Evolutionary conservation across 2,113 vertebrate species (phyloP), one percentile per base, ranked within the genome.

Genomic region (Pogona vitticeps): DNA sequence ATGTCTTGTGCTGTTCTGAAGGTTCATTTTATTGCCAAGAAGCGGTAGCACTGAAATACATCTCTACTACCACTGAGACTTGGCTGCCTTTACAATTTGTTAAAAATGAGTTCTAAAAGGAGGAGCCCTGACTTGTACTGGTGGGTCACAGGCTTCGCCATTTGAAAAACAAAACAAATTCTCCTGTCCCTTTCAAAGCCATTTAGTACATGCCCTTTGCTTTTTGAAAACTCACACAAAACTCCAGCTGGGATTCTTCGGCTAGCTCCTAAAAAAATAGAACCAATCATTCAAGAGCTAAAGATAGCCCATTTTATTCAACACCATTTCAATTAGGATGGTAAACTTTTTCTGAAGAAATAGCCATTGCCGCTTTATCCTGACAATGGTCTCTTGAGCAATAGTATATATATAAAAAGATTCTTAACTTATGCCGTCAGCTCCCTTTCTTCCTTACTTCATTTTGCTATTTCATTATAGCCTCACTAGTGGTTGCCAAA

Each of bases 381-480:
- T 72, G 28, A 42, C 36, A 38, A 85, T 86, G 84, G 80, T 52
- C 56, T 65, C 31, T 73, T 31, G 21, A 6, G 15, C 42, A 82
- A 20, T 20, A 36, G 13, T 79, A 18, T 28, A 63, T 65, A 88
- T 82, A 81, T 91, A 89, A 85, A 5, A 31, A 56, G 72, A 18
- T n/a, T 63, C 38, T 76, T 88, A 78, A n/a, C 85, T 21, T 20
- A 73, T 17, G n/a, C 70, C 9, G 38, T 82, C 36, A 82, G 33
- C 1, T 0, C 17, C 12, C n/a, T 78, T 82, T 42, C 42, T 14
- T 14, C 59, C 83, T 80, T 75, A 72, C 81, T 86, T 46, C 89
- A 84, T 71, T 65, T n/a, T 42, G 78, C 87, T 73, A 31, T 91
- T 80, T 88, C 40, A 91, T 85, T 76, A 85, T 3, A 52, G 5